Base-by-base conservation (phyloP, 2,888 invertebrate genomes). In the Drosophila sordidula region DNA sequence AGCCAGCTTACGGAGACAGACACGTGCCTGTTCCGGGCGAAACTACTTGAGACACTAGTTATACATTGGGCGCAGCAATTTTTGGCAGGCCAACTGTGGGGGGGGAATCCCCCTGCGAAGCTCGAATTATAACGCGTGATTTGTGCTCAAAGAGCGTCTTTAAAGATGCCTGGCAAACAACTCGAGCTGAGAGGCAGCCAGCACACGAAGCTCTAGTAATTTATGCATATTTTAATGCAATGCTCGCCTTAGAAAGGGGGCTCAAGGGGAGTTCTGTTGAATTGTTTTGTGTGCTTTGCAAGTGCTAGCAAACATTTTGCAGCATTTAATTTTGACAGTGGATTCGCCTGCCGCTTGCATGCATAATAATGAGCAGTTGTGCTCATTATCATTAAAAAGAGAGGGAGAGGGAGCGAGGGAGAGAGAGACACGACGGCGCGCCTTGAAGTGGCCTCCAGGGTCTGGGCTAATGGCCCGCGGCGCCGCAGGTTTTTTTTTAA, bases 391-490 rank as follows among this genome's bases (percentile, higher is more conserved):
- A 83, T 83, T 86, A 86, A 78, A 58, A 6, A 34, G 34, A 12
- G 4, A 32, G 11, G 11, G 11, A 32, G 32, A 32, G 9, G 3
- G 32, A 11, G 3, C 11, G 9, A 11, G 32, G 6, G 41, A 54
- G 46, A 26, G 57, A 59, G 59, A 32, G 46, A 36, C 11, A 62
- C 45, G 26, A 52, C 44, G 59, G 45, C 61, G 67, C 72, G 51
- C 62, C 72, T 69, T 61, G 78, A 86, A 86, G 84, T 83, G 81
- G 71, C 79, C 83, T 77, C 87, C 64, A 78, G 87, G 75, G 84
- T 70, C 75, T 80, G 55, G 59, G 81, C 83, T 83, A 83, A 83
- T 83, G 83, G 83, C 75, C 72, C 77, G 81, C 84, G 87, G 85
- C 84, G 75, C 70, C 75, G 69, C 64, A 77, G 73, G 49, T 69